A percentile compares a stretch with the other conserved stretches of the same genome.
Evolutionary conservation across 1,140 invertebrate species (phyloP).

Genomic region (Tetramorium alpestre): DNA sequence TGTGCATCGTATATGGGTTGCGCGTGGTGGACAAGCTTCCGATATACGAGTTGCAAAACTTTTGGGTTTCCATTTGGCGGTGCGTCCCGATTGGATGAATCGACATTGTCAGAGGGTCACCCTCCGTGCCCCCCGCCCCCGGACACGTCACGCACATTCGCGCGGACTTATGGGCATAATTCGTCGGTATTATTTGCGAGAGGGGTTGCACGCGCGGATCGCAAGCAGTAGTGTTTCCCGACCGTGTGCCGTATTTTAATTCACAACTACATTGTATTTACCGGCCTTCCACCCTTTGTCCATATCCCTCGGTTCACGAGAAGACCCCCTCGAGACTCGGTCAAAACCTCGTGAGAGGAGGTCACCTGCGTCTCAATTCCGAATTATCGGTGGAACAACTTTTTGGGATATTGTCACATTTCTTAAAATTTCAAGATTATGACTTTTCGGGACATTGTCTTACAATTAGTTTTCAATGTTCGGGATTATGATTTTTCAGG

Average conservation of each 20-base stretch:
- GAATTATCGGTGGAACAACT: neutral
- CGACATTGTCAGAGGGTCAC: slow-evolving; percentile 78
- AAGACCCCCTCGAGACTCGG: slow-evolving; percentile 18
- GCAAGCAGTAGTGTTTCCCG: slow-evolving; percentile 2
- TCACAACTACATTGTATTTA: slow-evolving; percentile 60
- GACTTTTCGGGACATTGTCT: too few relatives aligned
- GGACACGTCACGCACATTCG: slow-evolving; percentile 79
- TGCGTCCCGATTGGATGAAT: slow-evolving; percentile 76
- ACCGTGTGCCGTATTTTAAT: slow-evolving; percentile 72
- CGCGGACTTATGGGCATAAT: slow-evolving; percentile 79
- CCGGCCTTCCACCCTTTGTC: slow-evolving; percentile 52
- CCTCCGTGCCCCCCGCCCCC: slow-evolving; percentile 43
- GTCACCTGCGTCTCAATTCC: slow-evolving; percentile 3
- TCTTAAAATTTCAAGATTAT: too few relatives aligned
- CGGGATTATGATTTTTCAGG: too few relatives aligned
- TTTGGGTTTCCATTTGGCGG: slow-evolving; percentile 71
- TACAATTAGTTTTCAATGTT: too few relatives aligned
- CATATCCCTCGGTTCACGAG: slow-evolving; percentile 17
- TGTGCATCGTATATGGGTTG: neutral
- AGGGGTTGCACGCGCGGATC: slow-evolving; percentile 62
- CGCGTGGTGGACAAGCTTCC: slow-evolving; percentile 52
- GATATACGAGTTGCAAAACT: slow-evolving; percentile 66
- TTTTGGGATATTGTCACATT: too few relatives aligned
- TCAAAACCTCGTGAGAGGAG: neutral
- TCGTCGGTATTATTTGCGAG: slow-evolving; percentile 78